phyloP scores from a whole-genome alignment of 2,113 vertebrate genomes.

The Nipponia nippon region DNA sequence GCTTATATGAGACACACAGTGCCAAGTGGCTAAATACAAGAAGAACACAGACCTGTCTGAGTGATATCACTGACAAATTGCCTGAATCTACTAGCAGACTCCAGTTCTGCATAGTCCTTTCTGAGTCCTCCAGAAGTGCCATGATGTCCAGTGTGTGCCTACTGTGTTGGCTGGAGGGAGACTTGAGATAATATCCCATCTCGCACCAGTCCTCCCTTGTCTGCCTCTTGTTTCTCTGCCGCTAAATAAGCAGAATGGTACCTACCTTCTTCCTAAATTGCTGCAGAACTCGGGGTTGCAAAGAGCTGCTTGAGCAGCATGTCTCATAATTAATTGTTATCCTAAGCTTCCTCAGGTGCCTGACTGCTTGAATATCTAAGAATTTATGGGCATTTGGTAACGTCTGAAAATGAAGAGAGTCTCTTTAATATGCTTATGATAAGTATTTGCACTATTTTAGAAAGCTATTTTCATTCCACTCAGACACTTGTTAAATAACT shows the following conservation, averaged over 20 bases:
- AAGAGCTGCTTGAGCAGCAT: neutral
- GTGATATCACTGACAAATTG: neutral
- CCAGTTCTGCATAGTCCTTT: neutral
- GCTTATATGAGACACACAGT: neutral
- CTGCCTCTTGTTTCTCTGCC: neutral
- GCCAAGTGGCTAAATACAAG: neutral
- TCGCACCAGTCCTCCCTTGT: neutral
- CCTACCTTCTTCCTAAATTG: neutral
- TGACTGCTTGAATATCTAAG: neutral
- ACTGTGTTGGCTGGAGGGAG: neutral
- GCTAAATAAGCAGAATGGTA: neutral
- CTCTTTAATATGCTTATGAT: slow-evolving; percentile 60
- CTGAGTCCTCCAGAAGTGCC: neutral
- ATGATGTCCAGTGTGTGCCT: neutral
- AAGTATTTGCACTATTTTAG: slow-evolving; percentile 58
- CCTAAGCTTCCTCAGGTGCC: slow-evolving; percentile 23
- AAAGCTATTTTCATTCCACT: slow-evolving; percentile 56
- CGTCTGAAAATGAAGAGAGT: slow-evolving; percentile 18
- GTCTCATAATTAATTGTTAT: slow-evolving; percentile 14
- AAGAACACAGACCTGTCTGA: neutral
- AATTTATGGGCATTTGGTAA: slow-evolving; percentile 57
- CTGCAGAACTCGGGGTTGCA: neutral
- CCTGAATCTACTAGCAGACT: neutral
- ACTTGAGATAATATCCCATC: neutral
- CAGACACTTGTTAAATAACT: slow-evolving; percentile 57